Base-by-base conservation (phyloP, 2,888 invertebrate genomes). In the Erebia ligea region DNA sequence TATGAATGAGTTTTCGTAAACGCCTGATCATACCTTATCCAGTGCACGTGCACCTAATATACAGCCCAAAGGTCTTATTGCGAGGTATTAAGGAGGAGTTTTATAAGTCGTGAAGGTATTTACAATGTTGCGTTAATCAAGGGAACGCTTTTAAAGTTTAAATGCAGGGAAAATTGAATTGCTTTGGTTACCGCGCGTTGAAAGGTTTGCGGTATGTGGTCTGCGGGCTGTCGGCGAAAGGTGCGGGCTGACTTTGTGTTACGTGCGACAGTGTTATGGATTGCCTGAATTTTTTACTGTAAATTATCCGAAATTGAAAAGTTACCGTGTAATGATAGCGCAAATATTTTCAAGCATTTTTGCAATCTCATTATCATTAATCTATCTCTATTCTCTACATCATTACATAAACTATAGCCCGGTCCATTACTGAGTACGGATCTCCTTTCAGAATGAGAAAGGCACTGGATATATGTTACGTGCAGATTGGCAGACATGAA, bases 161-260 rank as follows among this genome's bases (percentile, higher is more conserved):
- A 81, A 79, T 79, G 82, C 77, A 78, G 78, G 76, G 80, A 78
- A 86, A 87, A 87, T 86, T 86, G 83, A 86, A 86, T 87, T 84
- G 83, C 80, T 83, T 81, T 73, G 76, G 71, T 68, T 72, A 75
- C 79, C 77, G 75, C 77, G 76, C 68, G 78, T 70, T 80, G 75
- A 80, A 79, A 80, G 78, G 78, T 70, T 73, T 77, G 80, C 71
- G 80, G 80, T 76, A 73, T 75, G 77, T 68, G 81, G 81, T 78
- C 73, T 76, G 78, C 68, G 78, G 77, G 66, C 74, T 77, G 77
- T 77, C 77, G 75, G 45, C 58, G 61, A 73, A 78, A 79, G 77
- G 76, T 75, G 76, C 71, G 64, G 56, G 67, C 69, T 75, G 75
- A 76, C 75, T 76, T 75, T 74, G 73, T 73, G 74, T 67, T 73